A percentile compares a stretch with the other conserved stretches of the same genome.
These are phyloP conservation scores for Trisateles emortualis DNA, from an alignment of 2,888 invertebrate species.

Conservation along the genomic window DNA sequence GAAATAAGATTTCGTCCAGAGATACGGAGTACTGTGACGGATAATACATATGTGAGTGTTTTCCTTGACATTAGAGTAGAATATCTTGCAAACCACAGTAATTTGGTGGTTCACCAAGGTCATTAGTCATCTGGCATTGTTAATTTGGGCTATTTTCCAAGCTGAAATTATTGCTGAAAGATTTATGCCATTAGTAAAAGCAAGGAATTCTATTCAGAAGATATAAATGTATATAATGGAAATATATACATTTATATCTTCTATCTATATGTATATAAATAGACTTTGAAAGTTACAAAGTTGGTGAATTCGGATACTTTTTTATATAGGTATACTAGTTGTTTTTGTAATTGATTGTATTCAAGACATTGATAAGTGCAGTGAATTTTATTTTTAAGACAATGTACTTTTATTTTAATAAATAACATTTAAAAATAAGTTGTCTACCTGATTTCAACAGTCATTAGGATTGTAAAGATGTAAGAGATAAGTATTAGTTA, in stretches of 20 bases:
- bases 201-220: background rate
- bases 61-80: background rate
- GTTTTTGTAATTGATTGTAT: background rate
- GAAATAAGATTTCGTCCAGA: too few species aligned
- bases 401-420: background rate
- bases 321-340: background rate
- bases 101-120: conserved; percentile 9
- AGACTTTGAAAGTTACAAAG: too few species aligned
- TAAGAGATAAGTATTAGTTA: too few species aligned
- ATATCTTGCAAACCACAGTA: conserved; percentile 7
- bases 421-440: background rate
- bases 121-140: background rate
- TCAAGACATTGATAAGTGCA: conserved; percentile 1
- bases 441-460: background rate
- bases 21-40: too few species aligned
- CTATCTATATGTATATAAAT: background rate
- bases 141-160: conserved; percentile 1
- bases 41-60: background rate
- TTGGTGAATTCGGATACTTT: background rate
- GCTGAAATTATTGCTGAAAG: conserved; percentile 4
- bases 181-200: background rate
- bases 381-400: conserved; percentile 2
- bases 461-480: too few species aligned
- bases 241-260: too few species aligned
- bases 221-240: background rate